Conservation (phyloP, 2,888 invertebrate genomes). For the Margaritifera margaritifera region DNA sequence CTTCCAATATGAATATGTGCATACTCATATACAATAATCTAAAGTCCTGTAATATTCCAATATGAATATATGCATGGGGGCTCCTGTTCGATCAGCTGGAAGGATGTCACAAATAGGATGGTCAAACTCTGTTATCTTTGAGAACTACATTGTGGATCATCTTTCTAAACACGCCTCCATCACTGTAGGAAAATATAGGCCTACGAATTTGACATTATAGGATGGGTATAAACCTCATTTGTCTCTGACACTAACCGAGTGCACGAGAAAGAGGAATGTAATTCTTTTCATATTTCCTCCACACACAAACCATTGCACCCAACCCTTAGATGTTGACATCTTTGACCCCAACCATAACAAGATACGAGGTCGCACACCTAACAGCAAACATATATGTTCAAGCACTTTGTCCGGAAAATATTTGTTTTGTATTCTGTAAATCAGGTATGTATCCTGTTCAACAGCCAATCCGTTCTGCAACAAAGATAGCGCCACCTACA, state of each 20-base stretch:
- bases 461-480: background rate
- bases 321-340: constrained; percentile 22
- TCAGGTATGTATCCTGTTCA: constrained; percentile 23
- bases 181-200: constrained; percentile 2
- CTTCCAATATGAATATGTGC: too few relatives aligned
- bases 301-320: constrained; percentile 17
- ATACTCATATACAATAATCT: too few relatives aligned
- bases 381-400: constrained; percentile 18
- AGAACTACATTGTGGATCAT: constrained; percentile 24
- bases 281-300: constrained; percentile 23
- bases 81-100: constrained; percentile 23
- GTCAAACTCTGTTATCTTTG: constrained; percentile 22
- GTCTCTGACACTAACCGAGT: constrained; percentile 19
- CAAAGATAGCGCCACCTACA: constrained; percentile 13
- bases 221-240: constrained; percentile 28
- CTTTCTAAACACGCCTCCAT: constrained; percentile 24
- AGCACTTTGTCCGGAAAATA: constrained; percentile 11
- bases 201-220: constrained; percentile 16
- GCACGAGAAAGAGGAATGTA: constrained; percentile 26
- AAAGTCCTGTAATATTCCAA: too few relatives aligned
- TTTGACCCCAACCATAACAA: constrained; percentile 16
- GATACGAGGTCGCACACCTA: constrained; percentile 20
- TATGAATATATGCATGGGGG: too few relatives aligned
- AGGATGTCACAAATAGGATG: constrained; percentile 27
- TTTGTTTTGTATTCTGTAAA: constrained; percentile 13